Evolutionary conservation across 92 coral and sea anemone genomes (phyloP).

Genomic region (Desmophyllum pertusum): DNA sequence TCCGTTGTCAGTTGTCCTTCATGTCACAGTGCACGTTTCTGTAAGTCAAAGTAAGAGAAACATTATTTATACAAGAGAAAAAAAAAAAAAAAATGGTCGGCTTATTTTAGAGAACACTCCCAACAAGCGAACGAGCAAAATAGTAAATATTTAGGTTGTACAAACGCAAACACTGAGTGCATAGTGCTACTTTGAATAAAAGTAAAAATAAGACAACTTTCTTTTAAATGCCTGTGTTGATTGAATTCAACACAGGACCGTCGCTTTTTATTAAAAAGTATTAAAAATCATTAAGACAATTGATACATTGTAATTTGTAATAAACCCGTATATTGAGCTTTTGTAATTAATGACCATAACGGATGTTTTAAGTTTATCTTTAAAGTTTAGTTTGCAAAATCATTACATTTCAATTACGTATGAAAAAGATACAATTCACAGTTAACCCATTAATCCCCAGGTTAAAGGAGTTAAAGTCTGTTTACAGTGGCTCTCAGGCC

Average conservation of each 20-base stretch:
- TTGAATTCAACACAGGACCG: conserved; percentile 7
- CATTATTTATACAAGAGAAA: not conserved
- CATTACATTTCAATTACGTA: not conserved
- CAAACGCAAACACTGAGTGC: too few relatives aligned
- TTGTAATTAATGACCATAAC: not conserved
- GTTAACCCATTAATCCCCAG: not conserved
- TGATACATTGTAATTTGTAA: not conserved
- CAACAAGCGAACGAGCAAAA: not conserved
- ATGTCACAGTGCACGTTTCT: conserved; percentile 27
- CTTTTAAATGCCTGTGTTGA: not conserved
- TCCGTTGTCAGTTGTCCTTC: conserved; percentile 21
- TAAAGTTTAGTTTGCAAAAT: not conserved
- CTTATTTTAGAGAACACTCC: not conserved
- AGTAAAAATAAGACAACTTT: not conserved
- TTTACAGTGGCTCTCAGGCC: not conserved
- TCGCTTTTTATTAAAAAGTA: conserved; percentile 8
- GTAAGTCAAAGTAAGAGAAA: conserved; percentile 17
- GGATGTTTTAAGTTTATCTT: not conserved
- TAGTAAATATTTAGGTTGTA: too few relatives aligned
- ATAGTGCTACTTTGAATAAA: too few relatives aligned
- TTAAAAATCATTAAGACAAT: conserved; percentile 29
- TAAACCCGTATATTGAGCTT: not conserved
- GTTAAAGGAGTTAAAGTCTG: not conserved
- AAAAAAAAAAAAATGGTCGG: not conserved
- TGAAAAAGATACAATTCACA: not conserved